Evolutionary conservation across 2,797 vertebrate genomes (phyloP).

Genomic region (Danio tinwini): DNA sequence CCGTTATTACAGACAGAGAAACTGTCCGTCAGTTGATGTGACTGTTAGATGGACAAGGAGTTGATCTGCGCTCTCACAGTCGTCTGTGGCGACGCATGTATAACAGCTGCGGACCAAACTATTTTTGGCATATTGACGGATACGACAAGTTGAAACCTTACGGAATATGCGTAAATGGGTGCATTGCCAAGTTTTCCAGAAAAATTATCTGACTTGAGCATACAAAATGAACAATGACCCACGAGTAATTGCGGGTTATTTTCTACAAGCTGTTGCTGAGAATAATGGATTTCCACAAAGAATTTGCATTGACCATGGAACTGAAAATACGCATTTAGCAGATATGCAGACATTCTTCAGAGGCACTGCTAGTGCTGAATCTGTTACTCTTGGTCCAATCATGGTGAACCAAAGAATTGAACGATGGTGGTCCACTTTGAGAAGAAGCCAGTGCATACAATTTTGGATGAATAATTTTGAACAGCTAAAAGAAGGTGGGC

Average conservation of each 20-base stretch:
- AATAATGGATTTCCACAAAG: no score
- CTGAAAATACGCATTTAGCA: no score
- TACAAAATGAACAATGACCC: no score
- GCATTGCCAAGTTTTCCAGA: slow-evolving; percentile 45
- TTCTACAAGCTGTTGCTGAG: no score
- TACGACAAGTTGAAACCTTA: slow-evolving; percentile 45
- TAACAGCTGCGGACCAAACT: slow-evolving; percentile 46
- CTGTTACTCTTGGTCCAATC: no score
- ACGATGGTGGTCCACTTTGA: no score
- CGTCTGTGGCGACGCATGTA: not conserved
- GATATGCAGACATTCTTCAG: no score
- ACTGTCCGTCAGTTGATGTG: slow-evolving; percentile 22
- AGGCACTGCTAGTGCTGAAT: no score
- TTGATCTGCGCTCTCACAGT: not conserved
- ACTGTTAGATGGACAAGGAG: slow-evolving; percentile 17
- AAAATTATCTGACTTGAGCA: no score
- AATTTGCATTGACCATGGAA: no score
- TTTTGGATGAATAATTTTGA: slow-evolving; percentile 60
- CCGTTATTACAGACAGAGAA: slow-evolving; percentile 26
- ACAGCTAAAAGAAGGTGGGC: slow-evolving; percentile 44
- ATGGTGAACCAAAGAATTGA: slow-evolving; percentile 25
- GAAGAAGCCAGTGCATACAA: no score
- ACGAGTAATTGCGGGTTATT: no score
- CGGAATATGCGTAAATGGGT: slow-evolving; percentile 38
- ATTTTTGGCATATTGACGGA: slow-evolving; percentile 35